phyloP scores from a whole-genome alignment of 2,113 vertebrate genomes.

The Etheostoma spectabile region DNA sequence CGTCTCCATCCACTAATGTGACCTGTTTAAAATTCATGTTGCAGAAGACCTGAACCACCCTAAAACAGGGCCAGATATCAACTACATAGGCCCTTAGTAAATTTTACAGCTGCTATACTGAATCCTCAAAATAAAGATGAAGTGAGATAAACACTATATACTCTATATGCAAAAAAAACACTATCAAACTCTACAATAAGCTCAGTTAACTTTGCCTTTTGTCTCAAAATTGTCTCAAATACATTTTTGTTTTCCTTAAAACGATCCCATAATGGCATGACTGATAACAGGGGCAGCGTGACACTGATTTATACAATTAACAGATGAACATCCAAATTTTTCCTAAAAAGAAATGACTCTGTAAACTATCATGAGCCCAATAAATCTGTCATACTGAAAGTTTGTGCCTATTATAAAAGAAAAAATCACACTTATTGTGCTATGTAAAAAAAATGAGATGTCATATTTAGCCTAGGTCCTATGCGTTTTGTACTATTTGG shows the following conservation, averaged over 20 bases:
- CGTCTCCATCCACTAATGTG: slow-evolving; percentile 2
- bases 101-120: background rate
- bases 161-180: background rate
- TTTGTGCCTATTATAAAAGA: background rate
- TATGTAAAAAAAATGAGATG: background rate
- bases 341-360: background rate
- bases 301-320: background rate
- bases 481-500: background rate
- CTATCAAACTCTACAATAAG: background rate
- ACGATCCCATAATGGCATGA: background rate
- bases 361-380: background rate
- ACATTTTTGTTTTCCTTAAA: background rate
- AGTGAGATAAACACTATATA: background rate
- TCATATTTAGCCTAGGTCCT: background rate
- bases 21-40: slow-evolving; percentile 58
- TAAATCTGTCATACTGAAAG: background rate
- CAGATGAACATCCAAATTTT: background rate
- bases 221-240: background rate
- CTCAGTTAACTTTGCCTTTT: background rate
- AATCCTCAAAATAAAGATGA: background rate
- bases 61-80: background rate
- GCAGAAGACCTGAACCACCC: slow-evolving; percentile 30
- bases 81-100: background rate
- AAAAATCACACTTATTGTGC: background rate
- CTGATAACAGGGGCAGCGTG: background rate